These are phyloP conservation scores for Sphinx pinastri DNA, from an alignment of 2,888 invertebrate species.

Conservation along the genomic window DNA sequence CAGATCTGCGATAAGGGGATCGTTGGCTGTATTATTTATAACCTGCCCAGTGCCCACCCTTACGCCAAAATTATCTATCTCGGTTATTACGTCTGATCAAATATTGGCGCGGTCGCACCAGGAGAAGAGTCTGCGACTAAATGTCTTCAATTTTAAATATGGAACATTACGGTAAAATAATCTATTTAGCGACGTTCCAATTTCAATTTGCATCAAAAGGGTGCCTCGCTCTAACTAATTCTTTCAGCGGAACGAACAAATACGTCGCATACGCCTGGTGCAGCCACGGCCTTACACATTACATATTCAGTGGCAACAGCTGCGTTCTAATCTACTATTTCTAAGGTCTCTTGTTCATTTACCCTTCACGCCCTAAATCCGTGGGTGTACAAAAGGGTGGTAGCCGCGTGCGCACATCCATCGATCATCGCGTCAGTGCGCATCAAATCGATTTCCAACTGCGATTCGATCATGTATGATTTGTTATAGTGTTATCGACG, in stretches of 20 bases:
- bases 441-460: slow-evolving; percentile 71
- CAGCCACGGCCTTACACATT: slow-evolving; percentile 40
- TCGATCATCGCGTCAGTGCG: slow-evolving; percentile 69
- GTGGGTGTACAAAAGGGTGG: slow-evolving; percentile 58
- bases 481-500: slow-evolving; percentile 54
- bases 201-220: no score
- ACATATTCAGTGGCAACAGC: slow-evolving; percentile 65
- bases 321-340: slow-evolving; percentile 64
- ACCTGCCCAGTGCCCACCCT: slow-evolving; percentile 47
- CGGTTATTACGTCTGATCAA: slow-evolving; percentile 33
- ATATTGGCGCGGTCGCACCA: slow-evolving; percentile 34
- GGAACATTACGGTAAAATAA: neutral
- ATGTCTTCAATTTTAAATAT: neutral
- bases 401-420: slow-evolving; percentile 63
- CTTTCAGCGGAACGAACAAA: no score
- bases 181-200: no score
- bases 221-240: no score
- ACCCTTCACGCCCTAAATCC: slow-evolving; percentile 80
- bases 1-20: slow-evolving; percentile 71
- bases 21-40: slow-evolving; percentile 76
- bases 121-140: neutral
- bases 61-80: slow-evolving; percentile 64
- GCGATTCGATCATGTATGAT: slow-evolving; percentile 54
- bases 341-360: slow-evolving; percentile 73
- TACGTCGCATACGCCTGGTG: neutral